Percentiles rank a stretch among this genome's conserved stretches.
Evolutionary conservation across 1,140 invertebrate species (phyloP).

Genomic region (Cydia pomonella): DNA sequence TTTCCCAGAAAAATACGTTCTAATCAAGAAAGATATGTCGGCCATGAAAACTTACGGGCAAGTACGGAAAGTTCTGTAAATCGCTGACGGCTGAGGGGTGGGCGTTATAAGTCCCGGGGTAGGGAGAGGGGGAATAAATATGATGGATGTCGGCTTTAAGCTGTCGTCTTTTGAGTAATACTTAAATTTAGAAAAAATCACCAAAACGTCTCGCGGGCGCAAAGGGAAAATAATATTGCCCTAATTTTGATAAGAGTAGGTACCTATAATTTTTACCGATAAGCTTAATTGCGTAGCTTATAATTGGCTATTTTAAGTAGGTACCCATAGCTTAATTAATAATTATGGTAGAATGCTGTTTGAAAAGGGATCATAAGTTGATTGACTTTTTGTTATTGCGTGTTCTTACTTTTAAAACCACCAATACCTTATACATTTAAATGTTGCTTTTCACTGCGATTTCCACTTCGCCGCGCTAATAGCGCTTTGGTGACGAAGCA

Average conservation of each 20-base stretch:
- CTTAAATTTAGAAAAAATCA: conserved; percentile 2
- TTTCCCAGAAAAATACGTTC: conserved; percentile 29
- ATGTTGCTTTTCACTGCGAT: no score
- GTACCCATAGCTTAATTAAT: no score
- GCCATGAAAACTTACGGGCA: conserved; percentile 22
- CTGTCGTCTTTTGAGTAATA: conserved; percentile 29
- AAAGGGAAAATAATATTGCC: neutral
- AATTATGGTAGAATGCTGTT: no score
- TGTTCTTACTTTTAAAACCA: no score
- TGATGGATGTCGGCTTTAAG: conserved; percentile 22
- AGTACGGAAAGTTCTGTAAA: conserved; percentile 16
- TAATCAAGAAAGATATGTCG: conserved; percentile 32
- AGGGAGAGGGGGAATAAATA: neutral
- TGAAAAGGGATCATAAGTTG: no score
- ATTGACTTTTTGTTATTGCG: no score
- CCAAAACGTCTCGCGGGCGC: neutral
- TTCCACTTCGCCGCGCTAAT: no score
- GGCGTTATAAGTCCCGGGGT: neutral
- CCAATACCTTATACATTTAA: no score
- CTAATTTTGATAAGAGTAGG: neutral
- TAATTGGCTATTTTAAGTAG: neutral
- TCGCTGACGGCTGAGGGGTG: conserved; percentile 19
- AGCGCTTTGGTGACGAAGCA: no score
- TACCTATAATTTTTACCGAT: neutral
- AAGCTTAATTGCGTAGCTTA: neutral